phyloP scores from a whole-genome alignment of 2,888 invertebrate species.

The Lathronympha strigana region DNA sequence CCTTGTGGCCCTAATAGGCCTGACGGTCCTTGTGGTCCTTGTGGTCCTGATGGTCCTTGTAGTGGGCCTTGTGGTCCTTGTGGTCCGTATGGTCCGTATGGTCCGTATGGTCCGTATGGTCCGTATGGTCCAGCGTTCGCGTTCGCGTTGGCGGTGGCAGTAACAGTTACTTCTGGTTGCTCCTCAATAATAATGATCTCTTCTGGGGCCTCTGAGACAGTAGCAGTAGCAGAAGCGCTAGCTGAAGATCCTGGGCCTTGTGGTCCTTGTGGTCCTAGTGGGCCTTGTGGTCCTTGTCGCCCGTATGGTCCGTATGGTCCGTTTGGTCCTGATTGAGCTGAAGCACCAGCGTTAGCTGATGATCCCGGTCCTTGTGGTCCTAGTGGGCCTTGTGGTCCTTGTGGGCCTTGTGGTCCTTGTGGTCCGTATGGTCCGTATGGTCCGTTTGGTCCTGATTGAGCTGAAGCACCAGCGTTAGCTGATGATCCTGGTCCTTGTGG shows the following conservation, averaged over 20 bases:
- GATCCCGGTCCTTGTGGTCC: slow-evolving; percentile 13
- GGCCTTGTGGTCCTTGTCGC: slow-evolving; percentile 13
- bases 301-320: background rate
- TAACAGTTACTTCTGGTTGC: background rate
- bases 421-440: slow-evolving; percentile 5
- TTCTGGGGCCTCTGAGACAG: slow-evolving; percentile 8
- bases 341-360: slow-evolving; percentile 37
- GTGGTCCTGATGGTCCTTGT: slow-evolving; percentile 7
- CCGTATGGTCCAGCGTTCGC: slow-evolving; percentile 13
- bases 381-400: background rate
- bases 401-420: background rate
- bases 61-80: slow-evolving; percentile 4
- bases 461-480: slow-evolving; percentile 38
- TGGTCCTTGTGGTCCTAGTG: slow-evolving; percentile 13
- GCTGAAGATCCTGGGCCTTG: slow-evolving; percentile 10
- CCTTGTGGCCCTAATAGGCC: slow-evolving; percentile 12
- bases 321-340: slow-evolving; percentile 15
- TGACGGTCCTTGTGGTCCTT: slow-evolving; percentile 1
- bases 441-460: slow-evolving; percentile 10
- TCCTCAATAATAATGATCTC: slow-evolving; percentile 16
- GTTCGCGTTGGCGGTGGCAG: slow-evolving; percentile 8
- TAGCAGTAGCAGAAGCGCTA: slow-evolving; percentile 7
- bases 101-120: slow-evolving; percentile 38
- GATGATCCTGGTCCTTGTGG: slow-evolving; percentile 9
- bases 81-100: slow-evolving; percentile 7